phyloP scores from a whole-genome alignment of 2,797 vertebrate species.

The Schizopygopsis malacanthus region DNA sequence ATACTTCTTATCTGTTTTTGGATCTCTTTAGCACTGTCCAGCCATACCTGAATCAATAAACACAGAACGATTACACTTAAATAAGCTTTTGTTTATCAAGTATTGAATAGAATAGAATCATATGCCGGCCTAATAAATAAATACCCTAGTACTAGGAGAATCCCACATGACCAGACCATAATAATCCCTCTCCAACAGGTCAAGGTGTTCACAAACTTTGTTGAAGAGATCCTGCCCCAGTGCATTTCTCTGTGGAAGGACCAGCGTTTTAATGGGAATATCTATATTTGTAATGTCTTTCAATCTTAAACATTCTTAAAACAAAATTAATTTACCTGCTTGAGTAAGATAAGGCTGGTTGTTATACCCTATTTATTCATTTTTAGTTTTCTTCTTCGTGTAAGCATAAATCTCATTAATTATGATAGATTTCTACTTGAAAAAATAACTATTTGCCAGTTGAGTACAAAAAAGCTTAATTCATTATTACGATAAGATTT shows the following conservation, averaged over 20 bases:
- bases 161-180: constrained; percentile 91
- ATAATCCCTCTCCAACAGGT: constrained; percentile 97
- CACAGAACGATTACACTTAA: neutral
- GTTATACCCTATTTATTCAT: neutral
- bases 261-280: neutral
- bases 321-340: neutral
- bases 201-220: constrained; percentile 93
- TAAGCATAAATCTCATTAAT: neutral
- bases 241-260: constrained; percentile 87
- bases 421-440: neutral
- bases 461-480: neutral
- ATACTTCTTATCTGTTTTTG: constrained; percentile 90
- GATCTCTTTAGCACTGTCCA: constrained; percentile 94
- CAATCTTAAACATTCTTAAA: neutral
- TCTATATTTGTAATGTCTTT: neutral
- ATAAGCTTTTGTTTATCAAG: neutral
- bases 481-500: neutral
- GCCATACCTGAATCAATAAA: constrained; percentile 84
- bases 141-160: constrained; percentile 84
- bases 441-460: neutral
- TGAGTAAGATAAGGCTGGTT: neutral
- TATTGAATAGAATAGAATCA: neutral
- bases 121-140: neutral
- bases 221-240: constrained; percentile 91
- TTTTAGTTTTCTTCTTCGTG: neutral